These are phyloP conservation scores for Papilio demoleus DNA, from an alignment of 2,888 invertebrate genomes.

Conservation along the genomic window DNA sequence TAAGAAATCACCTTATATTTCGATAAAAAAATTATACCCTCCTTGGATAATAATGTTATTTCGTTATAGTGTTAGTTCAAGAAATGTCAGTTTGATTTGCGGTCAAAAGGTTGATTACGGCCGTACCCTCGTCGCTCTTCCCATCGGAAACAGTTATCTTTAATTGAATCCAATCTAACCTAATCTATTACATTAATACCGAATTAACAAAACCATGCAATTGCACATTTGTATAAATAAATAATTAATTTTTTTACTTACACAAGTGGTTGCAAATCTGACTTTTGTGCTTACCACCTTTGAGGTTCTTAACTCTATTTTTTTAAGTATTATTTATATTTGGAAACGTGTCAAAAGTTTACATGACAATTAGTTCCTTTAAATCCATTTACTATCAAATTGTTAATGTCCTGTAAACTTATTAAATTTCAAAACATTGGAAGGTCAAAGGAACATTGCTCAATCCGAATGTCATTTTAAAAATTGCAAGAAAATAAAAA, in stretches of 20 bases:
- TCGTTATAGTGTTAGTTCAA: constrained; percentile 9
- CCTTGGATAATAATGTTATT: constrained; percentile 2
- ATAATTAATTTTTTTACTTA: too few species aligned
- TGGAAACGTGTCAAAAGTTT: too few species aligned
- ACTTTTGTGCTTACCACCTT: too few species aligned
- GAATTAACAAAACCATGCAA: constrained; percentile 45
- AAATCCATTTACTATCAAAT: too few species aligned
- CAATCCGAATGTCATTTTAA: neutral
- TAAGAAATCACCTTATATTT: too few species aligned
- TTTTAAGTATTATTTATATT: too few species aligned
- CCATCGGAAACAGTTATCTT: constrained; percentile 30
- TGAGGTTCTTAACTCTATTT: too few species aligned
- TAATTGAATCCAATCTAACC: constrained; percentile 25
- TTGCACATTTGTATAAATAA: neutral
- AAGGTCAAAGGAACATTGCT: neutral
- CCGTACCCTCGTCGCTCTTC: constrained; percentile 30
- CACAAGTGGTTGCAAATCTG: too few species aligned
- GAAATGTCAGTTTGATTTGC: constrained; percentile 31
- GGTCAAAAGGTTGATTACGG: constrained; percentile 31
- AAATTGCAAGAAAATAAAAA: neutral
- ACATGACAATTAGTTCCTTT: too few species aligned
- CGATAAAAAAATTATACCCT: neutral
- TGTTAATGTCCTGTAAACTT: too few species aligned
- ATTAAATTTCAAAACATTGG: neutral
- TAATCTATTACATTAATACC: constrained; percentile 56